phyloP scores from a whole-genome alignment of 2,888 invertebrate genomes.

The Lithophane socia region DNA sequence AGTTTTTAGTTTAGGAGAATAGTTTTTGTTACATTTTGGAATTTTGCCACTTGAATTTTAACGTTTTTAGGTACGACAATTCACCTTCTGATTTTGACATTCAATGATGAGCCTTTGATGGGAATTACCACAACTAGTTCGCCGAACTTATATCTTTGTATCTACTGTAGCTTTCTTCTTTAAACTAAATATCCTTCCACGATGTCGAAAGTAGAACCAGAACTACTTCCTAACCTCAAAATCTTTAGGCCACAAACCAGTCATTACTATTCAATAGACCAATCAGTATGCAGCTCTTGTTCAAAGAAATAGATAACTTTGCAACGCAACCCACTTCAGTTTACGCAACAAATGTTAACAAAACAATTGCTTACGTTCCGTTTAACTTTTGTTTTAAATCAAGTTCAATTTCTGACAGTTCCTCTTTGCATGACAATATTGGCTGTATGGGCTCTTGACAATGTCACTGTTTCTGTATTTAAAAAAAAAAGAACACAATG shows the following conservation, averaged over 20 bases:
- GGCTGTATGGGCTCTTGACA: slow-evolving; percentile 20
- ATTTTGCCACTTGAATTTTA: no score
- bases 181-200: neutral
- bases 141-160: no score
- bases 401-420: slow-evolving; percentile 35
- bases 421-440: slow-evolving; percentile 32
- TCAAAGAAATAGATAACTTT: slow-evolving; percentile 38
- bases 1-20: no score
- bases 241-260: slow-evolving; percentile 17
- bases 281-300: slow-evolving; percentile 53
- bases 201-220: neutral
- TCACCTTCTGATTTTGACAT: no score
- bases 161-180: no score
- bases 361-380: slow-evolving; percentile 44
- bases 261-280: slow-evolving; percentile 46
- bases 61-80: no score
- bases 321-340: slow-evolving; percentile 49
- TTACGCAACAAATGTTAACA: slow-evolving; percentile 58
- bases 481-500: slow-evolving; percentile 36
- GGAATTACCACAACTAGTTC: no score
- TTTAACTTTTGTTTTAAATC: slow-evolving; percentile 38
- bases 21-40: no score
- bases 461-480: slow-evolving; percentile 19
- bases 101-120: no score
- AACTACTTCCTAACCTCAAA: slow-evolving; percentile 37